Evolutionary conservation across 2,113 vertebrate genomes (phyloP).

Genomic region (Brienomyrus brachyistius): DNA sequence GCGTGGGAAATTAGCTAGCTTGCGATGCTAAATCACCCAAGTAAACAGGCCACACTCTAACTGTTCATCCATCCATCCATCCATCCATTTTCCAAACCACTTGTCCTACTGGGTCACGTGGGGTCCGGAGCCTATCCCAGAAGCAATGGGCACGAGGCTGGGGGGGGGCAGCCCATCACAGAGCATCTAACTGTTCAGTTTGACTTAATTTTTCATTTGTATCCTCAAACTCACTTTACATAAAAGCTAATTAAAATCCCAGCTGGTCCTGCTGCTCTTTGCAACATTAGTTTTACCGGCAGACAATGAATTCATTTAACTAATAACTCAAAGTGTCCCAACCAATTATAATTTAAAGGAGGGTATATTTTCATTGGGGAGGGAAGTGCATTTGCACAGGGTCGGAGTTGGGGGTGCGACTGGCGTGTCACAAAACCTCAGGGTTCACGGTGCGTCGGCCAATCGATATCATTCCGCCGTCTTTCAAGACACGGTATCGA

Average conservation of each 20-base stretch:
- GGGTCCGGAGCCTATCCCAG: too few species aligned
- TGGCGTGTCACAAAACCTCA: slow-evolving; percentile 20
- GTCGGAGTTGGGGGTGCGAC: slow-evolving; percentile 10
- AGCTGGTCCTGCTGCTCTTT: background rate
- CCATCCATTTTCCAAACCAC: too few species aligned
- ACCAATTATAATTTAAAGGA: background rate
- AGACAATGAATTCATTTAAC: background rate
- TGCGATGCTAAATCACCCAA: background rate
- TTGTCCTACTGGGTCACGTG: too few species aligned
- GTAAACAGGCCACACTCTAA: background rate
- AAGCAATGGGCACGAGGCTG: too few species aligned
- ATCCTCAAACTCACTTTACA: background rate
- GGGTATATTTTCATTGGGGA: background rate
- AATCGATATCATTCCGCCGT: slow-evolving; percentile 34
- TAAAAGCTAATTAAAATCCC: background rate
- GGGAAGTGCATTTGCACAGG: slow-evolving; percentile 19
- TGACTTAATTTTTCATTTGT: background rate
- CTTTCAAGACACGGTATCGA: slow-evolving; percentile 29
- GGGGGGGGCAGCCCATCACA: too few species aligned
- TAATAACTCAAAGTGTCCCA: background rate
- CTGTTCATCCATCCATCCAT: background rate
- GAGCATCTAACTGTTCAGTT: background rate
- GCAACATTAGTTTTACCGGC: background rate
- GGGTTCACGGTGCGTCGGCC: slow-evolving; percentile 17
- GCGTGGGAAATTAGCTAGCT: background rate